phyloP scores from a whole-genome alignment of 1,140 invertebrate genomes.

The Meloidogyne exigua region DNA sequence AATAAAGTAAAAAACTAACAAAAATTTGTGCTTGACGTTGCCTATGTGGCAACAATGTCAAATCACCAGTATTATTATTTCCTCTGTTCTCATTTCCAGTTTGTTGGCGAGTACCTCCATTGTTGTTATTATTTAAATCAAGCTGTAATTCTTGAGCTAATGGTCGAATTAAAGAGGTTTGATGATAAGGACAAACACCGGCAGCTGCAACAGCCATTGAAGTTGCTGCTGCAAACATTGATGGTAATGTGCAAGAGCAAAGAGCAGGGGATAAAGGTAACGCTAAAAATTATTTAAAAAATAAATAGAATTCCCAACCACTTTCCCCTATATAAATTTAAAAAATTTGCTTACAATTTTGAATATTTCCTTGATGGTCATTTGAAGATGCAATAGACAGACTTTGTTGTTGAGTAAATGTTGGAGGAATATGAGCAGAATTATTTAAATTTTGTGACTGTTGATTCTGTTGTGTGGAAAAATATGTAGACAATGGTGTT shows the following conservation, averaged over 20 bases:
- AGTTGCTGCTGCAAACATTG: conserved; percentile 7
- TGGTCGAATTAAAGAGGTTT: neutral
- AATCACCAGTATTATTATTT: conserved; percentile 5
- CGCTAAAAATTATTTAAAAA: neutral
- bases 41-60: neutral
- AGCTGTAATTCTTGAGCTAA: neutral
- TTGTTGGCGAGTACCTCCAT: neutral
- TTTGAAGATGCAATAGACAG: neutral
- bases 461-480: neutral
- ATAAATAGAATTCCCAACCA: neutral
- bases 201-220: conserved; percentile 9
- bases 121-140: neutral
- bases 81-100: neutral
- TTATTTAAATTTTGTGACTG: neutral
- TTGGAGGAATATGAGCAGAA: neutral
- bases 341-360: neutral
- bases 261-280: neutral
- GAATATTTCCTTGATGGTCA: neutral
- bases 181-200: conserved; percentile 10
- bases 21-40: neutral
- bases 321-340: neutral
- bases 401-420: neutral
- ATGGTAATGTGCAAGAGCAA: neutral
- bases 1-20: neutral
- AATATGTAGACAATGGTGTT: conserved; percentile 4